Percentiles rank a stretch among this genome's conserved stretches.
These are phyloP conservation scores for Torymus texanus DNA, from an alignment of 2,888 invertebrate species.

Conservation along the genomic window DNA sequence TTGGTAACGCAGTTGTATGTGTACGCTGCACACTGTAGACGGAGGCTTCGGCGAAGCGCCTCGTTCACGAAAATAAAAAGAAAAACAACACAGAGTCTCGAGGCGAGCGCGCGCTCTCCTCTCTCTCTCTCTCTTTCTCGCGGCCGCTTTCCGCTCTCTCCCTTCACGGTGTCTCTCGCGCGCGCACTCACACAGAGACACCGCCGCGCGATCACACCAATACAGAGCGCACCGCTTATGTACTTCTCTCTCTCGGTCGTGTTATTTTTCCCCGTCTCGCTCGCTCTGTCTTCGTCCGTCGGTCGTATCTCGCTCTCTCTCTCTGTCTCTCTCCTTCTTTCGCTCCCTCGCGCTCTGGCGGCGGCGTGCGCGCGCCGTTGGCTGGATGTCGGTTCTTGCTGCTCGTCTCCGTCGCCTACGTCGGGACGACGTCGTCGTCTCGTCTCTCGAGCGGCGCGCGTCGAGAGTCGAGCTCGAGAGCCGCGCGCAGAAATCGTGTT, in stretches of 20 bases:
- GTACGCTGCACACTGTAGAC: slow-evolving; percentile 8
- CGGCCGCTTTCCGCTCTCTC: slow-evolving; percentile 37
- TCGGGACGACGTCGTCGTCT: neutral
- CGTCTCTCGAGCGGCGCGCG: neutral
- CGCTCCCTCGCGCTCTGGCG: slow-evolving; percentile 3
- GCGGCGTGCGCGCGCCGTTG: neutral
- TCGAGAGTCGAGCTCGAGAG: slow-evolving; percentile 4
- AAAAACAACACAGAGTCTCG: slow-evolving; percentile 49
- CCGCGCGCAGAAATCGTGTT: slow-evolving; percentile 14
- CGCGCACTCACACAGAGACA: slow-evolving; percentile 6
- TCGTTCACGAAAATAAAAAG: slow-evolving; percentile 52
- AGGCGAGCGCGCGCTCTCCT: slow-evolving; percentile 28
- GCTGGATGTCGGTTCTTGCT: slow-evolving; percentile 1
- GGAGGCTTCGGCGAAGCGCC: slow-evolving; percentile 45
- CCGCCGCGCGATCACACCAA: too few relatives aligned
- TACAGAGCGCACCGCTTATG: slow-evolving; percentile 1
- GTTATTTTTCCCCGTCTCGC: slow-evolving; percentile 26
- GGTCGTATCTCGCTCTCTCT: too few relatives aligned
- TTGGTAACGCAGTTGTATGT: neutral
- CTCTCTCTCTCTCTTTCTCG: slow-evolving; percentile 42
- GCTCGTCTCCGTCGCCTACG: slow-evolving; percentile 7
- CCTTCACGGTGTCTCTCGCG: slow-evolving; percentile 32
- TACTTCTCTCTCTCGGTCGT: neutral
- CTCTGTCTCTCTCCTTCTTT: neutral
- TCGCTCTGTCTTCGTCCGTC: neutral